Evolutionary conservation across 2,888 invertebrate species (phyloP).

Genomic region (Marronus borbonicus): DNA sequence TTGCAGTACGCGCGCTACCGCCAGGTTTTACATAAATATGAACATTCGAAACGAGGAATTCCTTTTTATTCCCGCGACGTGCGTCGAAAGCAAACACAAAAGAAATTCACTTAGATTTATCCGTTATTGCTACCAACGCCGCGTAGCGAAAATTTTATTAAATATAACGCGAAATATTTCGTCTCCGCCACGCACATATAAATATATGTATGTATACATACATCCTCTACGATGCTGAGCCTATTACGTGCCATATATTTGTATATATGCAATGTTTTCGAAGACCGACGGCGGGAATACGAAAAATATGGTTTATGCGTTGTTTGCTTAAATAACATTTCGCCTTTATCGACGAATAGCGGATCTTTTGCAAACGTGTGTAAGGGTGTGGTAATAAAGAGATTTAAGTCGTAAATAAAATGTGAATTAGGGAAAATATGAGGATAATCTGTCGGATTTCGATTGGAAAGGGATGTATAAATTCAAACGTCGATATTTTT

Average conservation of each 20-base stretch:
- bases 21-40: conserved; percentile 61
- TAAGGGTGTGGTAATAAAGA: neutral
- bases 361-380: neutral
- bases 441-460: neutral
- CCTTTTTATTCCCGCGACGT: conserved; percentile 62
- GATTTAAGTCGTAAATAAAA: conserved; percentile 2
- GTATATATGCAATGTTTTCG: conserved; percentile 14
- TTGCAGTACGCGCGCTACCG: conserved; percentile 56
- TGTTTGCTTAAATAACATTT: conserved; percentile 1
- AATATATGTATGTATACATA: conserved; percentile 4
- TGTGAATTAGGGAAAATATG: neutral
- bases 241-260: neutral
- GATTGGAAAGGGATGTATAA: too few species aligned
- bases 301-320: conserved; percentile 26
- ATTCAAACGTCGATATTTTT: too few species aligned
- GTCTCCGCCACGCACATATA: neutral
- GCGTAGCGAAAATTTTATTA: conserved; percentile 40
- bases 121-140: conserved; percentile 35
- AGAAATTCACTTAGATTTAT: conserved; percentile 59
- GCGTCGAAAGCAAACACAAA: conserved; percentile 60
- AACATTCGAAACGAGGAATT: conserved; percentile 60
- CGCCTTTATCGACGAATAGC: neutral
- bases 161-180: conserved; percentile 35
- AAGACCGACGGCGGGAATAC: conserved; percentile 21
- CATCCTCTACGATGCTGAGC: neutral